A percentile compares a stretch with the other conserved stretches of the same genome.
phyloP scores from a whole-genome alignment of 2,113 vertebrate species.

The Rousettus leschenaultii region DNA sequence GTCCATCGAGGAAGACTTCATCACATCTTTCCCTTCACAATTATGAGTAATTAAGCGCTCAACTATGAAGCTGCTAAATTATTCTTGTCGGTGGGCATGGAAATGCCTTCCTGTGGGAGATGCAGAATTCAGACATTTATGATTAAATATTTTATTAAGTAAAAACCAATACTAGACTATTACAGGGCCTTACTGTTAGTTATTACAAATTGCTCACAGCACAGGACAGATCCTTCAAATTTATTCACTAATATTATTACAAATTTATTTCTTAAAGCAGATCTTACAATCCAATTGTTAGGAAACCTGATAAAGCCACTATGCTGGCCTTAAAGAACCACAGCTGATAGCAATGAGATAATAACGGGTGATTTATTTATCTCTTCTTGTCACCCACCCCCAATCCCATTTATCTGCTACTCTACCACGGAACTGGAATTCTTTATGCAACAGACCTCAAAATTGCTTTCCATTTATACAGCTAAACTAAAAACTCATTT shows the following conservation, averaged over 20 bases:
- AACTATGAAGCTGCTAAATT: slow-evolving; percentile 70
- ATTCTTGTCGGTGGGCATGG: slow-evolving; percentile 70
- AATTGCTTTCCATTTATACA: slow-evolving; percentile 63
- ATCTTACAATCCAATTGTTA: slow-evolving; percentile 32
- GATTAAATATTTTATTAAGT: slow-evolving; percentile 77
- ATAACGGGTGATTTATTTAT: neutral
- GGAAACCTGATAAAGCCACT: slow-evolving; percentile 30
- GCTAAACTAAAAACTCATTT: slow-evolving; percentile 64
- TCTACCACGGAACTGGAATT: slow-evolving; percentile 49
- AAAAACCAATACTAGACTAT: slow-evolving; percentile 69
- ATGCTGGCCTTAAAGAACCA: neutral
- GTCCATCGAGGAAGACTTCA: slow-evolving; percentile 66
- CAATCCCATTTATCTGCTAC: slow-evolving; percentile 48
- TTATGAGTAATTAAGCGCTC: slow-evolving; percentile 73
- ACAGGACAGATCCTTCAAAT: slow-evolving; percentile 34
- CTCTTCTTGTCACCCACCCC: neutral
- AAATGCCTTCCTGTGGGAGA: slow-evolving; percentile 73
- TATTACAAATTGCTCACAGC: slow-evolving; percentile 66
- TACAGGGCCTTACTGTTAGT: slow-evolving; percentile 60
- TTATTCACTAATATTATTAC: slow-evolving; percentile 30
- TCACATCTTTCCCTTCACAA: slow-evolving; percentile 66
- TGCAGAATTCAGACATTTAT: slow-evolving; percentile 65
- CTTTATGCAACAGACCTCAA: slow-evolving; percentile 66
- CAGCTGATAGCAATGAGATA: neutral
- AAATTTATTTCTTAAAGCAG: slow-evolving; percentile 59